Base-by-base conservation (phyloP, 1,140 invertebrate genomes). In the Helicoverpa zea region DNA sequence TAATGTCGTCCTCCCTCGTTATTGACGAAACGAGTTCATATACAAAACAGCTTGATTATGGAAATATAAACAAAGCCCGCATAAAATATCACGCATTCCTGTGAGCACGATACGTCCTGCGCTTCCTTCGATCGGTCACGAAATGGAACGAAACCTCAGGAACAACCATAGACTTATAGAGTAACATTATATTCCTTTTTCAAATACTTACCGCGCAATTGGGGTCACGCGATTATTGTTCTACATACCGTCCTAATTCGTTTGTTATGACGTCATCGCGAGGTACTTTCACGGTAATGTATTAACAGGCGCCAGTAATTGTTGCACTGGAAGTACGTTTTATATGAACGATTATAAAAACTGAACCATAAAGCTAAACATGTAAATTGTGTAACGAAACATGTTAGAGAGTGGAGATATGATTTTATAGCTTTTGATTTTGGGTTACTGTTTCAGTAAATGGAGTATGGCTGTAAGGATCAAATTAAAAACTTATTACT, bases 211-310 rank as follows among this genome's bases (percentile, higher is more conserved):
- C 13, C 18, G 51, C 61, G 80, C 35, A 18, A 72, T 73, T n/a
- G n/a, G 61, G 76, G 76, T 79, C 81, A 75, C 59, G 70, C 54
- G 72, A 76, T 68, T 72, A 74, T 56, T 83, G 83, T 80, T 51
- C 86, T 77, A 82, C 72, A 85, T 84, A 82, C 79, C 77, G 68
- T n/a, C 61, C 70, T 85, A 82, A 81, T 83, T 81, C 68, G 78
- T 70, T 30, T 75, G 49, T 74, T 64, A 73, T 87, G 79, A 83
- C 72, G 80, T 82, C 82, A 84, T 75, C 77, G 68, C 23, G n/a
- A n/a, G 23, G 18, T 83, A 75, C 80, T 73, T 73, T 83, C 64
- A 72, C 35, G 51, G 51, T 70, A 83, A 79, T 64, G 18, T 47
- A 74, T 79, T 51, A 64, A 56, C 49, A 58, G 59, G 52, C 54